Evolutionary conservation across 2,888 invertebrate species (phyloP).

Genomic region (Ptycholaimellus sp.): DNA sequence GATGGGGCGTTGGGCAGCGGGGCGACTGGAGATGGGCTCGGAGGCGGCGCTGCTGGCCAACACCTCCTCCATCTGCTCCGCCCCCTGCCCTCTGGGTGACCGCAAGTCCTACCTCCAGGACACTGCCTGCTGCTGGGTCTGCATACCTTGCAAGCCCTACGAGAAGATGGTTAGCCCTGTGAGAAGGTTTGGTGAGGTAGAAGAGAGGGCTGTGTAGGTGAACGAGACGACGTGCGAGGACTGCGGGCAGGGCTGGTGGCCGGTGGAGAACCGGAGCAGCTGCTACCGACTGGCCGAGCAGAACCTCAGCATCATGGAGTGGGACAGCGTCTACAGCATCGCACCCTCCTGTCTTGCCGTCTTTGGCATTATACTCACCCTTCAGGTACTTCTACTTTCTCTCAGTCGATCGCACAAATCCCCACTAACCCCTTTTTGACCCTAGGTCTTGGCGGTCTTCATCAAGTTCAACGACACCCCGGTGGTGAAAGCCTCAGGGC

Average conservation of each 20-base stretch:
- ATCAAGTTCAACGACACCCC: conserved; percentile 40
- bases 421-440: conserved; percentile 18
- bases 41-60: too few species aligned
- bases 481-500: conserved; percentile 49
- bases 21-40: too few species aligned
- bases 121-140: conserved; percentile 31
- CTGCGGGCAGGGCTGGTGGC: conserved; percentile 19
- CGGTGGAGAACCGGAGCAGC: conserved; percentile 11
- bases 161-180: too few species aligned
- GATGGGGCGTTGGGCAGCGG: too few species aligned
- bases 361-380: conserved; percentile 36
- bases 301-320: conserved; percentile 33
- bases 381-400: conserved; percentile 38
- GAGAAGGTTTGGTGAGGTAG: too few species aligned
- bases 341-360: conserved; percentile 38
- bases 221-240: conserved; percentile 21
- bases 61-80: too few species aligned
- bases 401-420: background rate
- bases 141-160: conserved; percentile 19
- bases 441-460: conserved; percentile 40
- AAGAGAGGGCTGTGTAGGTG: too few species aligned
- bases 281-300: conserved; percentile 14
- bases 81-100: too few species aligned
- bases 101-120: too few species aligned
- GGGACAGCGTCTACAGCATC: conserved; percentile 42